These are phyloP conservation scores for Adelges cooleyi DNA, from an alignment of 1,140 invertebrate genomes.

Conservation along the genomic window DNA sequence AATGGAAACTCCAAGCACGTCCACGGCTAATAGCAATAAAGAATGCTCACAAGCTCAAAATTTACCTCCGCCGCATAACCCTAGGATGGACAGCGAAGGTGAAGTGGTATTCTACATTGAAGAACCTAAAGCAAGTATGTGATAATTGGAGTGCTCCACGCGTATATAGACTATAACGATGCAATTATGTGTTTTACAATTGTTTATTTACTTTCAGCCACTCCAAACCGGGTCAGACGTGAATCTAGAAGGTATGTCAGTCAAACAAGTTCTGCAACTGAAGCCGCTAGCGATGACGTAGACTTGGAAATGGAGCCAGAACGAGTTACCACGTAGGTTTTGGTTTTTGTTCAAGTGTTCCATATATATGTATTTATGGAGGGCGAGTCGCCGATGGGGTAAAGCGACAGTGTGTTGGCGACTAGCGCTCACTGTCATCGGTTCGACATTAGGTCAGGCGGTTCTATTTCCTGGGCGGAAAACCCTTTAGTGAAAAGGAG, in stretches of 20 bases:
- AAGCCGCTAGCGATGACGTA: constrained; percentile 58
- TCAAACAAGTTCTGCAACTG: constrained; percentile 55
- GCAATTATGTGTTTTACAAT: not conserved
- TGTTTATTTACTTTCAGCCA: constrained; percentile 38
- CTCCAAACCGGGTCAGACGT: constrained; percentile 48
- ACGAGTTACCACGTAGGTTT: constrained; percentile 54
- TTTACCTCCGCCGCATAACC: constrained; percentile 31
- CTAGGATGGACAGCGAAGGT: constrained; percentile 45
- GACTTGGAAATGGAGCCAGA: constrained; percentile 55
- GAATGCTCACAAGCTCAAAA: constrained; percentile 31
- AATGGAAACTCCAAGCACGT: constrained; percentile 43
- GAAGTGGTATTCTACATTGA: constrained; percentile 60
- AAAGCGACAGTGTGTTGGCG: no score
- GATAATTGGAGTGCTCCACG: not conserved
- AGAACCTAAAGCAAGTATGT: constrained; percentile 49
- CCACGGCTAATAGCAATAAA: constrained; percentile 25
- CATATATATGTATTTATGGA: no score
- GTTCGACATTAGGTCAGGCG: no score
- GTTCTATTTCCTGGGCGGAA: no score
- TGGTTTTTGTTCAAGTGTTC: no score
- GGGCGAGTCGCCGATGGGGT: no score
- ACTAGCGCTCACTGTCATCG: no score
- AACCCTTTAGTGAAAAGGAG: no score
- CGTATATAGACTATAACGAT: not conserved
- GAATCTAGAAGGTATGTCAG: constrained; percentile 43